These are phyloP conservation scores for Smithornis capensis DNA, from an alignment of 2,113 vertebrate genomes.

Conservation along the genomic window DNA sequence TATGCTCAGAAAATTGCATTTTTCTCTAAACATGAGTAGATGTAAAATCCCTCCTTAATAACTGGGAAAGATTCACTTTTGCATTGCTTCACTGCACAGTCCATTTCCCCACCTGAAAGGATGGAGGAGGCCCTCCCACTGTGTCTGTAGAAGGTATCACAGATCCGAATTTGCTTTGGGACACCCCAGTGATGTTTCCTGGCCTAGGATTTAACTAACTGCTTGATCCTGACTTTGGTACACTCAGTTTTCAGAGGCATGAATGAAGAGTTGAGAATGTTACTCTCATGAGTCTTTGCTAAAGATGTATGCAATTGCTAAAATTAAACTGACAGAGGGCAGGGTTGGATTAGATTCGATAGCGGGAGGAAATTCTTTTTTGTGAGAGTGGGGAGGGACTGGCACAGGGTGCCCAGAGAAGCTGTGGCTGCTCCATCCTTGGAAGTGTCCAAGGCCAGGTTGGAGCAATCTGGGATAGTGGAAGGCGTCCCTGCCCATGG, in stretches of 20 bases:
- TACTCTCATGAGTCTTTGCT: not conserved
- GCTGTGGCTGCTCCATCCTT: not conserved
- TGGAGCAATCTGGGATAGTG: not conserved
- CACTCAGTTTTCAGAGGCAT: not conserved
- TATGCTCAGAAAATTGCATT: not conserved
- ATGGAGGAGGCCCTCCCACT: not conserved
- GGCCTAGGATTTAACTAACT: not conserved
- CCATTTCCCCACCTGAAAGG: not conserved
- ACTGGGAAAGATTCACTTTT: not conserved
- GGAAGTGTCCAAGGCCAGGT: not conserved
- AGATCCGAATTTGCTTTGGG: not conserved
- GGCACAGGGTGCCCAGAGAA: not conserved
- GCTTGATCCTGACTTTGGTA: not conserved
- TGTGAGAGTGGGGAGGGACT: not conserved
- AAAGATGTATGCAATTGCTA: not conserved
- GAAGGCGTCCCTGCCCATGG: not conserved
- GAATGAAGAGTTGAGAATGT: not conserved
- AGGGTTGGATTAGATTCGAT: not conserved
- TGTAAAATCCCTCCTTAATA: not conserved
- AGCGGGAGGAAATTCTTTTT: not conserved
- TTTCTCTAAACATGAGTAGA: fast-evolving
- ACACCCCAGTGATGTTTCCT: not conserved
- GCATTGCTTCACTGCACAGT: fast-evolving
- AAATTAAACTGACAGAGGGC: not conserved
- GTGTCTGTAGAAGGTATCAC: not conserved